phyloP scores from a whole-genome alignment of 1,140 invertebrate genomes.

The Bombus waltoni region DNA sequence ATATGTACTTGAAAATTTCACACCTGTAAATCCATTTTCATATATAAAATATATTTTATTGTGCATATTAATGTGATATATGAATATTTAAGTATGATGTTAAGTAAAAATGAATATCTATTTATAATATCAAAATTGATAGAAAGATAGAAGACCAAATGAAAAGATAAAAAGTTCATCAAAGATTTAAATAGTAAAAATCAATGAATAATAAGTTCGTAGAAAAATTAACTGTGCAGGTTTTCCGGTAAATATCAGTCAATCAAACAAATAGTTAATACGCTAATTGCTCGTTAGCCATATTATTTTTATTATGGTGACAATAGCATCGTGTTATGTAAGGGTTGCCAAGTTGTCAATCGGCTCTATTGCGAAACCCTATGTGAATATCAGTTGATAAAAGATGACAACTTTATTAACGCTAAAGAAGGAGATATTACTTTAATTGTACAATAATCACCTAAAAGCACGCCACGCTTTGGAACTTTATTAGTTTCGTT shows the following conservation, averaged over 20 bases:
- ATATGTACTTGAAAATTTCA: too few relatives aligned
- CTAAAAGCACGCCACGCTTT: neutral
- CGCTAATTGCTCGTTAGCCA: neutral
- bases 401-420: neutral
- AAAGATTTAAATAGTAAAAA: neutral
- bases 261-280: neutral
- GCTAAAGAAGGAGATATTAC: neutral
- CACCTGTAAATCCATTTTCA: too few relatives aligned
- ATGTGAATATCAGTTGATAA: slow-evolving; percentile 9
- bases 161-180: too few relatives aligned
- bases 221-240: neutral
- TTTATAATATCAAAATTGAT: too few relatives aligned
- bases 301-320: too few relatives aligned
- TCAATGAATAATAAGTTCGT: neutral
- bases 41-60: too few relatives aligned
- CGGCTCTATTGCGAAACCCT: neutral
- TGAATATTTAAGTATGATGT: too few relatives aligned
- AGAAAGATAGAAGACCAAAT: too few relatives aligned
- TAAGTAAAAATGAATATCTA: too few relatives aligned
- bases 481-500: neutral
- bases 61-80: too few relatives aligned
- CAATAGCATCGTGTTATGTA: neutral
- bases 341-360: too few relatives aligned
- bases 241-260: neutral
- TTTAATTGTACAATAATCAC: neutral